These are phyloP conservation scores for Muntiacus reevesi DNA, from an alignment of 2,113 vertebrate genomes.

Conservation along the genomic window DNA sequence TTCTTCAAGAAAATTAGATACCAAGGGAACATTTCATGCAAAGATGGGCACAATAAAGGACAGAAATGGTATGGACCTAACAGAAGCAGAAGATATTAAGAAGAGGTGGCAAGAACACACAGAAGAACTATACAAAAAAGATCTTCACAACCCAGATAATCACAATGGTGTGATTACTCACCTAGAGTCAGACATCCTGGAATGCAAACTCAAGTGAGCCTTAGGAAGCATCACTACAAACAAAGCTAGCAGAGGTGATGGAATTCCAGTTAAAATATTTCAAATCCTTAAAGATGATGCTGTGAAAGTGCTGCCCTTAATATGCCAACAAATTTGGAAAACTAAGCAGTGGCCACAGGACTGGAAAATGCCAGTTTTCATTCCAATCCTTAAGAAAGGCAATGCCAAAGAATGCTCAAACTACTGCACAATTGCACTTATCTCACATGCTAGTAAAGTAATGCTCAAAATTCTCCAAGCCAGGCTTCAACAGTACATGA, in stretches of 20 bases:
- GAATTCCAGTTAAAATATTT: not conserved
- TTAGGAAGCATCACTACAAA: not conserved
- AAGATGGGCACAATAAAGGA: not conserved
- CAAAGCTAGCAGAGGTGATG: not conserved
- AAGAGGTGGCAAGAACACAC: not conserved
- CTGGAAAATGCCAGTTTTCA: not conserved
- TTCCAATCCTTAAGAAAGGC: not conserved
- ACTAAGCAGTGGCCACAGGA: not conserved
- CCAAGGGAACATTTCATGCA: not conserved
- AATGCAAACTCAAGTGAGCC: not conserved
- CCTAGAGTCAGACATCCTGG: not conserved
- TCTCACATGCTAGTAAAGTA: not conserved
- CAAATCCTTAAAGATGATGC: not conserved
- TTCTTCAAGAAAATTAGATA: not conserved
- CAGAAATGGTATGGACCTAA: not conserved
- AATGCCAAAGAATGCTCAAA: not conserved
- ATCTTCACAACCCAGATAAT: not conserved
- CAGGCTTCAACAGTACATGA: fast-evolving
- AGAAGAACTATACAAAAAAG: not conserved
- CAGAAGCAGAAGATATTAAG: not conserved
- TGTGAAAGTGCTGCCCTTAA: not conserved
- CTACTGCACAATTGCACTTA: not conserved
- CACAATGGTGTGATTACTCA: not conserved
- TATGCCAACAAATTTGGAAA: not conserved
- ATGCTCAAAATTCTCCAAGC: not conserved